These are phyloP conservation scores for Malurus elegans DNA, from an alignment of 2,113 vertebrate species.

Conservation along the genomic window DNA sequence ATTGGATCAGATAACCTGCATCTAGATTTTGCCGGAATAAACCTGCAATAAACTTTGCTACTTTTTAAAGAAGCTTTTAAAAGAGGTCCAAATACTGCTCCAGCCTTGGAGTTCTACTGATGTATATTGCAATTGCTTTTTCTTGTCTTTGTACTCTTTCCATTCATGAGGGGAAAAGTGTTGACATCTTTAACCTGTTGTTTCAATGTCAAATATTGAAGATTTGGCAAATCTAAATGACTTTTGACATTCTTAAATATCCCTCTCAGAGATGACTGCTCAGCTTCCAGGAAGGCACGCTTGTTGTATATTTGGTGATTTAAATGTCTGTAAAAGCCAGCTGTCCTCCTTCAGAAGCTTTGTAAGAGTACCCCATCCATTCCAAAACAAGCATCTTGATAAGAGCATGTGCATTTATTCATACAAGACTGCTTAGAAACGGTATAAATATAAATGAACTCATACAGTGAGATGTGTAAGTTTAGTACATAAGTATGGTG, in stretches of 20 bases:
- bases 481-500: not conserved
- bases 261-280: not conserved
- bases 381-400: not conserved
- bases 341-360: not conserved
- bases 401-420: not conserved
- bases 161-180: not conserved
- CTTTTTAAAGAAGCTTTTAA: not conserved
- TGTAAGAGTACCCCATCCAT: not conserved
- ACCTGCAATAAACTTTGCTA: not conserved
- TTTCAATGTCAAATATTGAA: not conserved
- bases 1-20: not conserved
- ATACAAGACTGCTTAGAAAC: not conserved
- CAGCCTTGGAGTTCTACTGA: not conserved
- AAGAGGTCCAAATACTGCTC: not conserved
- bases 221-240: not conserved
- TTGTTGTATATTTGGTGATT: not conserved
- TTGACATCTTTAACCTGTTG: not conserved
- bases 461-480: not conserved
- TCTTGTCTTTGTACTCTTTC: not conserved
- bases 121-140: not conserved
- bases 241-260: not conserved
- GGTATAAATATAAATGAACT: not conserved
- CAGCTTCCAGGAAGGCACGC: not conserved
- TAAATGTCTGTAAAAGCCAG: not conserved
- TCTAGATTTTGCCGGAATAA: not conserved